Percentiles rank a stretch among this genome's conserved stretches.
Conservation (phyloP, 64 coral and sea anemone genomes). For the Acropora tenuis region DNA sequence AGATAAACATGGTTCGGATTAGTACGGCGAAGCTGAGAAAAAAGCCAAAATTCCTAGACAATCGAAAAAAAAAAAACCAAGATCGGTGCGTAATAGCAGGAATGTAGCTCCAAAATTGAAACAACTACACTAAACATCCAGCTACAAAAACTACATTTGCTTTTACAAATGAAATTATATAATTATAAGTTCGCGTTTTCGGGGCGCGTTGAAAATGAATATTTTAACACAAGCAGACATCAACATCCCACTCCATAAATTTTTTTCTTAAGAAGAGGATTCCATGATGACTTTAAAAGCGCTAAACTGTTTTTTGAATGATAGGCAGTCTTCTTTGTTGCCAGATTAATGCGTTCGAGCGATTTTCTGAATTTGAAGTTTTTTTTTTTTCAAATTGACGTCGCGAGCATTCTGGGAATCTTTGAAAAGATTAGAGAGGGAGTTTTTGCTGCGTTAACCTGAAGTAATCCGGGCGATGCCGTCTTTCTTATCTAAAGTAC, state of each 20-base stretch:
- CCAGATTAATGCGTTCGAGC: neutral
- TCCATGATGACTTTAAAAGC: neutral
- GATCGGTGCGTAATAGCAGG: neutral
- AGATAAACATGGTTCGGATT: conserved; percentile 27
- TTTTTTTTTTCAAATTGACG: too few species aligned
- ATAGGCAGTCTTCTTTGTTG: neutral
- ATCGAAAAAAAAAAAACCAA: neutral
- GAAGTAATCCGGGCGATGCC: neutral
- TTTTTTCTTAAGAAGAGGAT: neutral
- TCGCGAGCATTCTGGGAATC: neutral
- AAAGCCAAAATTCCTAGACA: conserved; percentile 13
- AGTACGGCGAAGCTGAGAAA: neutral
- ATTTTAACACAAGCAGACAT: neutral
- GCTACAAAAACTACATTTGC: neutral
- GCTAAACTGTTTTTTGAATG: neutral
- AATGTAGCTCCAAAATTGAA: neutral
- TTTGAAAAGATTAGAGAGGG: neutral
- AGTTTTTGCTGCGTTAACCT: neutral
- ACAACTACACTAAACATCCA: neutral
- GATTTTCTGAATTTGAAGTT: neutral
- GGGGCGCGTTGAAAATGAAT: neutral
- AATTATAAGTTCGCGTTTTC: neutral
- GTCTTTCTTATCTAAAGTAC: conserved; percentile 19
- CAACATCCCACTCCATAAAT: neutral
- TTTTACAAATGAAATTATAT: neutral